A percentile compares a stretch with the other conserved stretches of the same genome.
These are phyloP conservation scores for Drosophila orosa DNA, from an alignment of 1,140 invertebrate species.

Conservation along the genomic window DNA sequence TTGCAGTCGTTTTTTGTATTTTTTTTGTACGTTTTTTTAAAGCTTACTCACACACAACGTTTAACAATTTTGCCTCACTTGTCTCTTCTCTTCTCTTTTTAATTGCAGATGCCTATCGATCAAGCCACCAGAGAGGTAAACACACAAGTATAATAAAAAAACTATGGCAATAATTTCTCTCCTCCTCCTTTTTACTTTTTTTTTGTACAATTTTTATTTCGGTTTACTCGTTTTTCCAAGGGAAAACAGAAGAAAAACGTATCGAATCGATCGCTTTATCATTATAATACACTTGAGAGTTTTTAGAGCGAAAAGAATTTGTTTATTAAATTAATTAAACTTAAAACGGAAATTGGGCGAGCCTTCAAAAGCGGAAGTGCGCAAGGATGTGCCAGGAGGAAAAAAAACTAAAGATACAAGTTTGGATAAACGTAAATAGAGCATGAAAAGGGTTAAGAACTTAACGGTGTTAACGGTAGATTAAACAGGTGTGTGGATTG, in stretches of 20 bases:
- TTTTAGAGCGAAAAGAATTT: constrained; percentile 83
- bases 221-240: constrained; percentile 20
- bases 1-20: constrained; percentile 30
- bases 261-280: constrained; percentile 43
- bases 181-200: constrained; percentile 23
- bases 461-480: constrained; percentile 38
- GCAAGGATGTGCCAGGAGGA: constrained; percentile 24
- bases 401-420: constrained; percentile 12
- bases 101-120: constrained; percentile 89
- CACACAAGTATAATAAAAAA: constrained; percentile 80
- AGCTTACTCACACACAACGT: constrained; percentile 65
- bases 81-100: constrained; percentile 85
- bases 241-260: constrained; percentile 20
- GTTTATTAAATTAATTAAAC: constrained; percentile 76
- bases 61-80: constrained; percentile 78
- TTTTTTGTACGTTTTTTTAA: constrained; percentile 47
- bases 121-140: constrained; percentile 89
- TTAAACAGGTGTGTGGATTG: constrained; percentile 42
- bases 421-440: constrained; percentile 53
- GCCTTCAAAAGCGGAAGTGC: constrained; percentile 29
- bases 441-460: constrained; percentile 48
- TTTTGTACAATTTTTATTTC: constrained; percentile 9
- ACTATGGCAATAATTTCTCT: constrained; percentile 75
- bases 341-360: constrained; percentile 64
- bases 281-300: constrained; percentile 74